Conservation (phyloP, 1,140 invertebrate species). For the Brachionus paranguensis region DNA sequence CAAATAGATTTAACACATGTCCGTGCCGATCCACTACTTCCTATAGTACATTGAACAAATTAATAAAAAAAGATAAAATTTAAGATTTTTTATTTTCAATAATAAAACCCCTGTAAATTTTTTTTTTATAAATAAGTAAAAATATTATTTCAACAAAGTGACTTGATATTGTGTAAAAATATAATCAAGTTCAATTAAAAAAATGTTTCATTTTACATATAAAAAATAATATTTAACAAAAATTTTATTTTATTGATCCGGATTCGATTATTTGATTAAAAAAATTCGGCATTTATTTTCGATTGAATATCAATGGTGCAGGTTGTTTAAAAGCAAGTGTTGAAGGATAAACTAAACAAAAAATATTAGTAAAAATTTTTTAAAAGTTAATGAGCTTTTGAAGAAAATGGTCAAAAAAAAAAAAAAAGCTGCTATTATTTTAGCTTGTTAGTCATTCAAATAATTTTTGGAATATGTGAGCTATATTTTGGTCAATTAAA, state of each 20-base stretch:
- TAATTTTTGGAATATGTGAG: background rate
- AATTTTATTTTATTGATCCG: background rate
- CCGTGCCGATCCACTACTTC: slow-evolving; percentile 2
- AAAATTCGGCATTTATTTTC: background rate
- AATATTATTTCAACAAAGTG: background rate
- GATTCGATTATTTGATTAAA: background rate
- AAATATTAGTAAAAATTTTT: background rate
- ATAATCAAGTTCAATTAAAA: background rate
- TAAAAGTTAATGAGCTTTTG: background rate
- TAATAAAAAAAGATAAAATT: background rate
- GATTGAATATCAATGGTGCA: slow-evolving; percentile 19
- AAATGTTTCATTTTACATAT: background rate
- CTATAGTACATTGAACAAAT: slow-evolving; percentile 26
- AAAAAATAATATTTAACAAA: background rate
- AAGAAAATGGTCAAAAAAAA: background rate
- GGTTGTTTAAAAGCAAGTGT: slow-evolving; percentile 38
- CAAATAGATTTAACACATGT: slow-evolving; percentile 30
- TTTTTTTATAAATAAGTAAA: background rate
- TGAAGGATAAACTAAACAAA: slow-evolving; percentile 25
- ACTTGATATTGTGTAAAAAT: background rate
- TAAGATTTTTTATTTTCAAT: background rate
- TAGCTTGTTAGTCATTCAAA: background rate
- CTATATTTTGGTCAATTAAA: background rate
- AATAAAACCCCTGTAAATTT: slow-evolving; percentile 29
- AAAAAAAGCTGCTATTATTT: background rate